Percentiles rank a stretch among this genome's conserved stretches.
These are phyloP conservation scores for Pseudomyrmex dendroicus DNA, from an alignment of 1,140 invertebrate species.

Conservation along the genomic window DNA sequence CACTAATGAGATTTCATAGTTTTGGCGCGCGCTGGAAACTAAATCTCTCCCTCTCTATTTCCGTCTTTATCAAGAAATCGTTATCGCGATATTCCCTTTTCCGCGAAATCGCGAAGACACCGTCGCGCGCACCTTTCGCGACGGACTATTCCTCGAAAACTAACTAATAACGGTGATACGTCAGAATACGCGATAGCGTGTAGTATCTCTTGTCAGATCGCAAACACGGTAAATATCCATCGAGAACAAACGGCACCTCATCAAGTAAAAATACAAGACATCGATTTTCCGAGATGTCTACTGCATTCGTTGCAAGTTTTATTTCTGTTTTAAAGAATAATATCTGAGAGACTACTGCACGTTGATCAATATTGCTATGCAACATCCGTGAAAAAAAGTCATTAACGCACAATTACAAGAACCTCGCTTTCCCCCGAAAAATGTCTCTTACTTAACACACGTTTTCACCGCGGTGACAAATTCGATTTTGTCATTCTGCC, in stretches of 20 bases:
- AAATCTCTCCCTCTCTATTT: not conserved
- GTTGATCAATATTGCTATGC: not conserved
- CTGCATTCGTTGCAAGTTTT: conserved; percentile 4
- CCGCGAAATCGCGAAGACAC: not conserved
- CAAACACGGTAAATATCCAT: conserved; percentile 5
- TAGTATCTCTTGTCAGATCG: conserved; percentile 8
- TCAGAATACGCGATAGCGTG: not conserved
- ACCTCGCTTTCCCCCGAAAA: not conserved
- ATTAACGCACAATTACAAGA: not conserved
- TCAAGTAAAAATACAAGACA: conserved; percentile 34
- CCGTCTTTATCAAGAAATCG: conserved; percentile 8
- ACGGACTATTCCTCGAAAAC: not conserved
- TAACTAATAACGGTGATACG: not conserved
- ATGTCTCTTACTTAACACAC: not conserved
- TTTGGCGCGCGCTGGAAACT: conserved; percentile 6
- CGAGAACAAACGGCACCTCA: not conserved
- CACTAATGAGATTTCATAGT: conserved; percentile 25
- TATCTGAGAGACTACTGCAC: not conserved
- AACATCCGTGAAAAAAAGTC: not conserved
- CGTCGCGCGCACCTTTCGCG: not conserved
- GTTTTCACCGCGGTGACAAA: not conserved
- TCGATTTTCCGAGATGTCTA: not conserved
- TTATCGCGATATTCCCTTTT: not conserved
- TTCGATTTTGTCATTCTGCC: too few species aligned
- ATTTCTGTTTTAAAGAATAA: not conserved